Percentiles rank a stretch among this genome's conserved stretches.
Conservation (phyloP, 2,888 invertebrate species). For the Aquatica leii region DNA sequence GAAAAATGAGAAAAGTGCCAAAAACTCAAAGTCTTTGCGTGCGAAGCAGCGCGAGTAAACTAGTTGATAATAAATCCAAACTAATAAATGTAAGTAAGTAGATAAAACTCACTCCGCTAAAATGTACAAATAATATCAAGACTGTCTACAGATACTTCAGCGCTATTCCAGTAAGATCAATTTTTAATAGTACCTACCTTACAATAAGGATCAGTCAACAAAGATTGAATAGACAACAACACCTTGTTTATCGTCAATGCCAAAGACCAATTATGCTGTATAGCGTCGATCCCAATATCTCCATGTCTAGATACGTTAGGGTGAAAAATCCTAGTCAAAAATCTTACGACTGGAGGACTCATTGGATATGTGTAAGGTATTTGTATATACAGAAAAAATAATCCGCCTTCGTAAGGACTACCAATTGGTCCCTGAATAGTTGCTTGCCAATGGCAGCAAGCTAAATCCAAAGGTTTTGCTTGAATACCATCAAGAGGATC, state of each 20-base stretch:
- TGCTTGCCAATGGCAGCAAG: slow-evolving; percentile 93
- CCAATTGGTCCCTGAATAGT: slow-evolving; percentile 90
- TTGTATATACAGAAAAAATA: slow-evolving; percentile 90
- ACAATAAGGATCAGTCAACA: slow-evolving; percentile 90
- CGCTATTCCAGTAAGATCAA: too few species aligned
- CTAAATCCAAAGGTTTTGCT: slow-evolving; percentile 80
- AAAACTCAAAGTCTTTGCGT: too few species aligned
- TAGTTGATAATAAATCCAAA: too few species aligned
- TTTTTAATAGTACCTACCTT: too few species aligned
- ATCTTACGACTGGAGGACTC: slow-evolving; percentile 89
- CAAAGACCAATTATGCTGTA: slow-evolving; percentile 96
- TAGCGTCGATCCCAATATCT: slow-evolving; percentile 94
- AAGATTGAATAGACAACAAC: slow-evolving; percentile 85
- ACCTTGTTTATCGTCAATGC: slow-evolving; percentile 91
- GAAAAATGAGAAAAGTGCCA: too few species aligned
- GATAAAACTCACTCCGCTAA: too few species aligned
- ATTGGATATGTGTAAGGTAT: slow-evolving; percentile 91
- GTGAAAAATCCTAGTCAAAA: slow-evolving; percentile 92
- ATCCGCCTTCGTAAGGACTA: slow-evolving; percentile 93
- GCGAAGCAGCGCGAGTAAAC: too few species aligned
- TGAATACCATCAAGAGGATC: slow-evolving; percentile 89
- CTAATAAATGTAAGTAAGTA: too few species aligned
- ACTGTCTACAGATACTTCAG: too few species aligned
- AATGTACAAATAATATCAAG: too few species aligned
- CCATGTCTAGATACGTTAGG: slow-evolving; percentile 95